Evolutionary conservation across 2,113 vertebrate species (phyloP).

Genomic region (Callocephalon fimbriatum): DNA sequence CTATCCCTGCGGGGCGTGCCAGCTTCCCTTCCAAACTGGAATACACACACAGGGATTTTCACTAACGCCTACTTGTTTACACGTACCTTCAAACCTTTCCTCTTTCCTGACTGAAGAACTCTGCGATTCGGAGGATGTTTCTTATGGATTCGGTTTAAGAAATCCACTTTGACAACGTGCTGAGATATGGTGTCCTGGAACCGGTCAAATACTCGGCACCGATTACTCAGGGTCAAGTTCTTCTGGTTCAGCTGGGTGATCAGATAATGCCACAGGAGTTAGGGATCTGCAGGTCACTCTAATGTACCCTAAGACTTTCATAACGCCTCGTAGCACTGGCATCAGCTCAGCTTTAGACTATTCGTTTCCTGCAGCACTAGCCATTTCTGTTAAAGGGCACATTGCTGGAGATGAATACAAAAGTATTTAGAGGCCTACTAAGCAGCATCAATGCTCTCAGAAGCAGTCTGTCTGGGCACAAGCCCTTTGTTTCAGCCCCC

Average conservation of each 20-base stretch:
- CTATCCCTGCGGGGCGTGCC: not conserved
- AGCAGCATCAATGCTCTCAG: constrained; percentile 25
- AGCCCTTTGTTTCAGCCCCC: constrained; percentile 44
- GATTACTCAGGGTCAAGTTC: constrained; percentile 92
- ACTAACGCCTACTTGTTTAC: not conserved
- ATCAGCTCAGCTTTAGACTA: constrained; percentile 50
- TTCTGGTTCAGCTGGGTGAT: constrained; percentile 92
- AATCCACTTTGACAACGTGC: constrained; percentile 96
- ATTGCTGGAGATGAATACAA: constrained; percentile 52
- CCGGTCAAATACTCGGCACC: constrained; percentile 97
- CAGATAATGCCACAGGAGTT: constrained; percentile 43
- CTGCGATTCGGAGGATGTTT: constrained; percentile 89
- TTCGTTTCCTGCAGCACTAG: constrained; percentile 41
- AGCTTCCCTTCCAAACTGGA: not conserved
- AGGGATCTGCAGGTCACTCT: constrained; percentile 39
- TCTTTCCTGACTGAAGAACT: constrained; percentile 82
- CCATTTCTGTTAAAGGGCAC: constrained; percentile 41
- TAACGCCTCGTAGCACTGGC: not conserved
- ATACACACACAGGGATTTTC: accelerated
- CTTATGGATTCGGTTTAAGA: constrained; percentile 92
- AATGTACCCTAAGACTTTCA: constrained; percentile 43
- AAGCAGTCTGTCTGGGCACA: constrained; percentile 21
- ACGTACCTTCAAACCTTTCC: constrained; percentile 90
- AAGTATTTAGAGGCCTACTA: constrained; percentile 20
- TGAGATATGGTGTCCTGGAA: constrained; percentile 98